Evolutionary conservation across 2,797 vertebrate genomes (phyloP).

Genomic region (Anomalospiza imberbis): DNA sequence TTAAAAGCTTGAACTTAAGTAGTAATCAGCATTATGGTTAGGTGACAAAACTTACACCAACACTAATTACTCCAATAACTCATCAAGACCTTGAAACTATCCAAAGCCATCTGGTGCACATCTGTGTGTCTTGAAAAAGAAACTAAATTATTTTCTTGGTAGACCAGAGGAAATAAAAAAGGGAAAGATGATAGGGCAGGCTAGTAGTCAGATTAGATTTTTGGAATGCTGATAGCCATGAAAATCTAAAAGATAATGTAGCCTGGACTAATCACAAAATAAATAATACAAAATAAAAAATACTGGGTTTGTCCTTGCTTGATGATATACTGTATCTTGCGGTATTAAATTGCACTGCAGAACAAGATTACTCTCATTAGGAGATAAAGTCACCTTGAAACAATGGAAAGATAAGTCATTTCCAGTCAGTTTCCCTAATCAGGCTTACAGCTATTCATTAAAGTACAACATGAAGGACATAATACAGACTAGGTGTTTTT

Average conservation of each 20-base stretch:
- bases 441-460: background rate
- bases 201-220: background rate
- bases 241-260: background rate
- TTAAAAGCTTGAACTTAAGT: background rate
- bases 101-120: slow-evolving; percentile 49
- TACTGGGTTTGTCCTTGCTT: background rate
- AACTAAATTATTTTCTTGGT: background rate
- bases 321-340: background rate
- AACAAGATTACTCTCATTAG: slow-evolving; percentile 16
- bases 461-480: background rate
- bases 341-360: background rate
- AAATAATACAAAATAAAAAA: background rate
- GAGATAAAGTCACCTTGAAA: slow-evolving; percentile 45
- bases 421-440: slow-evolving; percentile 22
- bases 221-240: background rate
- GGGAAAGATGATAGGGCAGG: background rate
- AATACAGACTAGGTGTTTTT: background rate
- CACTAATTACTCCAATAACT: slow-evolving; percentile 46
- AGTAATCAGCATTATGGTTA: background rate
- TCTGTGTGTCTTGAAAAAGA: background rate
- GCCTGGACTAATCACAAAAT: background rate
- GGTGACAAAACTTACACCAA: slow-evolving; percentile 12
- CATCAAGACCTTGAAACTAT: slow-evolving; percentile 40
- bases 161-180: background rate
- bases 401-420: slow-evolving; percentile 14